A percentile compares a stretch with the other conserved stretches of the same genome.
These are phyloP conservation scores for Melinaea menophilus DNA, from an alignment of 2,888 invertebrate species.

Conservation along the genomic window DNA sequence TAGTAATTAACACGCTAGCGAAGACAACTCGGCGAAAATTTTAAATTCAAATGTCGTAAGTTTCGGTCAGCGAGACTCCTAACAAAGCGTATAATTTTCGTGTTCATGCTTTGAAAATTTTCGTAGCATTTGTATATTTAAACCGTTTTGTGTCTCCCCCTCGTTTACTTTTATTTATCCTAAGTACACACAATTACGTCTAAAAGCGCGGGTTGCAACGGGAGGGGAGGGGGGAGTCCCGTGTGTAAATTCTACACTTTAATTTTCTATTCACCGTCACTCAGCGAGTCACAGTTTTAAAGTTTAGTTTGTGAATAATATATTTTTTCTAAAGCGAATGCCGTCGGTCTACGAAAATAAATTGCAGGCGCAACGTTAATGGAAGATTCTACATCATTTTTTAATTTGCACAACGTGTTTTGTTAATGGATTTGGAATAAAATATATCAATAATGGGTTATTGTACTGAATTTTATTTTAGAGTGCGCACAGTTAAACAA, in stretches of 20 bases:
- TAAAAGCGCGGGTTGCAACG: constrained; percentile 17
- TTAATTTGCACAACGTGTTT: constrained; percentile 27
- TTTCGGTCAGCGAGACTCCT: constrained; percentile 42
- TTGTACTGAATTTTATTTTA: not conserved
- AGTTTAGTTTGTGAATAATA: constrained; percentile 33
- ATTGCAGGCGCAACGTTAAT: constrained; percentile 30
- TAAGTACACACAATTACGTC: constrained; percentile 38
- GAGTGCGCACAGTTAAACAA: too few relatives aligned
- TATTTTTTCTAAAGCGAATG: constrained; percentile 26
- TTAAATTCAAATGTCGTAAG: constrained; percentile 66
- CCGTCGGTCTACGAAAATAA: constrained; percentile 25
- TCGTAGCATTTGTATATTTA: constrained; percentile 29
- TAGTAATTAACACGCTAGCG: constrained; percentile 65
- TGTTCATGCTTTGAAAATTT: constrained; percentile 21
- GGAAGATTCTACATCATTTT: constrained; percentile 31
- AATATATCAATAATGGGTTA: constrained; percentile 16
- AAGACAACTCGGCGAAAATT: constrained; percentile 57
- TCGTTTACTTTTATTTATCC: constrained; percentile 39
- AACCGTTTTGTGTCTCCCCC: constrained; percentile 30
- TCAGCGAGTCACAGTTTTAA: constrained; percentile 31
- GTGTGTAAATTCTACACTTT: constrained; percentile 28
- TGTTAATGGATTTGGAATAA: constrained; percentile 9
- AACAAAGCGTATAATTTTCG: constrained; percentile 32
- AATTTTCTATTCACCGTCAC: constrained; percentile 33
- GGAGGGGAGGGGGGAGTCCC: constrained; percentile 5